phyloP scores from a whole-genome alignment of 2,888 invertebrate species.

The Agrotis ipsilon region DNA sequence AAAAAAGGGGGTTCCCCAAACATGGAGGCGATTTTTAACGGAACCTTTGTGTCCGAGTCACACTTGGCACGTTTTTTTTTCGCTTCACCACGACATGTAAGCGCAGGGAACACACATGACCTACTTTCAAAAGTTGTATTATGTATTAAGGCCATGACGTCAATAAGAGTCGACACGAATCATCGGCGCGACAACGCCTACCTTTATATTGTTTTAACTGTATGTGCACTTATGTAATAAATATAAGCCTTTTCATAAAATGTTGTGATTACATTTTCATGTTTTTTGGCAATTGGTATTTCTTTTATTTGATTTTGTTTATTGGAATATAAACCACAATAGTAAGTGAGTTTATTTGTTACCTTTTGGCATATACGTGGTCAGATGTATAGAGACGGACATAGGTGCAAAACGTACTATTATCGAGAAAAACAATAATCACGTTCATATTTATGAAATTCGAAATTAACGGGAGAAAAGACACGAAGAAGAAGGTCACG shows the following conservation, averaged over 20 bases:
- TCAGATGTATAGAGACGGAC: too few species aligned
- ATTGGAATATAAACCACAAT: not conserved
- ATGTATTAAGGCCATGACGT: conserved; percentile 83
- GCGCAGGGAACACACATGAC: conserved; percentile 84
- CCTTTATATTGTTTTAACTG: conserved; percentile 30
- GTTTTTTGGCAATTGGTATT: conserved; percentile 41
- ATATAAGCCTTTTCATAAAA: conserved; percentile 37
- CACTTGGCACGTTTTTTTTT: conserved; percentile 68
- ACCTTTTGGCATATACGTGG: too few species aligned
- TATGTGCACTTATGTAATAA: conserved; percentile 50
- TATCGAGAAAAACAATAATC: too few species aligned
- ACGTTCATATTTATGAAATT: too few species aligned
- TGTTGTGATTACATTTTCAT: conserved; percentile 34
- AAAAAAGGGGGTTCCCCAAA: too few species aligned
- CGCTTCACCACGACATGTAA: conserved; percentile 59
- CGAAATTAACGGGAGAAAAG: too few species aligned
- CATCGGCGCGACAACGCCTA: conserved; percentile 56
- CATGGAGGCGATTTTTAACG: not conserved
- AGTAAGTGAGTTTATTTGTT: too few species aligned
- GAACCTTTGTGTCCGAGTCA: not conserved
- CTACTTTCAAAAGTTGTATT: conserved; percentile 83
- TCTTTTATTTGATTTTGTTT: not conserved
- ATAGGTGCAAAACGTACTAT: too few species aligned
- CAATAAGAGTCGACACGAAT: conserved; percentile 75
- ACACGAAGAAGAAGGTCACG: too few species aligned